Evolutionary conservation across 1,140 invertebrate genomes (phyloP), one percentile per base, ranked within the genome.

Genomic region (Scylla paramamosain): DNA sequence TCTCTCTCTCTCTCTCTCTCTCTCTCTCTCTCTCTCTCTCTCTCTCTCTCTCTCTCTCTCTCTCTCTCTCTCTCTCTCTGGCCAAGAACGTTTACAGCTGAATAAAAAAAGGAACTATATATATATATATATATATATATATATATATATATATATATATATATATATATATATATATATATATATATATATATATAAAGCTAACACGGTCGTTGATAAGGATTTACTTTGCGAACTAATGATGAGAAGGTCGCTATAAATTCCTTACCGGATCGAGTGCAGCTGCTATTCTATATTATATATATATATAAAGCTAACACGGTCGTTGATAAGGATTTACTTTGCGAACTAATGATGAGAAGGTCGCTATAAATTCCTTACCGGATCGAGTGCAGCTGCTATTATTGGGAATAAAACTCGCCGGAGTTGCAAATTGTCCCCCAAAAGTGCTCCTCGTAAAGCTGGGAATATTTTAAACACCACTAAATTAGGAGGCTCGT

Each of bases 1-100:
- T 77, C 67, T 77, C 67, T 77, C 67, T 77, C 67, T 77, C 67
- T 77, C 67, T 77, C 67, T 77, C 67, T 77, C 67, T 77, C 67
- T 10, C 46, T 67, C 59, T 67, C 59, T 67, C 59, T 67, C 59
- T 67, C 59, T 67, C 59, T 67, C 59, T 67, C 59, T 67, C 59
- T 67, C 59, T 67, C 59, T 67, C 59, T 67, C 59, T 67, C 59
- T 10, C 59, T 67, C 59, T 67, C 59, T 67, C 59, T 67, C 59
- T 67, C 59, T 67, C 59, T 67, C 59, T 67, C 59, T 67, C 59
- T 77, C 67, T 77, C 25, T 77, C 25, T 77, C 3, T 12, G 0
- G 12, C 10, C 52, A n/a, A 16, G 8, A 25, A 77, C 67, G 25
- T 77, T 77, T 77, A 77, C n/a, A 20, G 20, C 67, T 77, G 25